Percentiles rank a stretch among this genome's conserved stretches.
These are phyloP conservation scores for Frankliniella fusca DNA, from an alignment of 2,888 invertebrate species.

Conservation along the genomic window DNA sequence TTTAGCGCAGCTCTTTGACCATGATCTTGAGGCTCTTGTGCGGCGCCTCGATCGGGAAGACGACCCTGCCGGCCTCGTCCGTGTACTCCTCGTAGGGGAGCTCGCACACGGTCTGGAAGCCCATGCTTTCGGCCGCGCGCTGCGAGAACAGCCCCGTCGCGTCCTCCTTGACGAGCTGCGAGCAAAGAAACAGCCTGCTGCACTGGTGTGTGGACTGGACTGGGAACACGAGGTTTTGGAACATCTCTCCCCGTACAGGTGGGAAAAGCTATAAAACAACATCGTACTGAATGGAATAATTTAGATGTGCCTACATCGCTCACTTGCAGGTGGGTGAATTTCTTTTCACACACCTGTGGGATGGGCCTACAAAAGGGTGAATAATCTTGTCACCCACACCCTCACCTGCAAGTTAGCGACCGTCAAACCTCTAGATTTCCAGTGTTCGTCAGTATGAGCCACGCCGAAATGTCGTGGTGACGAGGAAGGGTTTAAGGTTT, in stretches of 20 bases:
- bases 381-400: no score
- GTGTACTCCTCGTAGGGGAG: conserved; percentile 67
- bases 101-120: conserved; percentile 60
- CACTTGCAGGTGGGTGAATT: no score
- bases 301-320: no score
- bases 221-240: not conserved
- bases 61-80: conserved; percentile 56
- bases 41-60: conserved; percentile 62
- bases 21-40: conserved; percentile 70
- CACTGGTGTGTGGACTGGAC: not conserved
- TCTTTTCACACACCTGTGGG: no score
- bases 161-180: conserved; percentile 71
- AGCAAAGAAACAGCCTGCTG: conserved; percentile 33
- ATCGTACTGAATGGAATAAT: no score
- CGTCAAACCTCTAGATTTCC: not conserved
- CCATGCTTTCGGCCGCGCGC: conserved; percentile 64
- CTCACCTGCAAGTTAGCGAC: no score
- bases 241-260: not conserved
- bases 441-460: not conserved
- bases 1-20: conserved; percentile 46
- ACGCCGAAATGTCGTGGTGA: not conserved
- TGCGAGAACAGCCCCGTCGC: conserved; percentile 78
- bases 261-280: no score
- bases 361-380: no score
- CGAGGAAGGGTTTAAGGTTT: no score